phyloP scores from a whole-genome alignment of 2,113 vertebrate species.

The Vireo altiloquus region DNA sequence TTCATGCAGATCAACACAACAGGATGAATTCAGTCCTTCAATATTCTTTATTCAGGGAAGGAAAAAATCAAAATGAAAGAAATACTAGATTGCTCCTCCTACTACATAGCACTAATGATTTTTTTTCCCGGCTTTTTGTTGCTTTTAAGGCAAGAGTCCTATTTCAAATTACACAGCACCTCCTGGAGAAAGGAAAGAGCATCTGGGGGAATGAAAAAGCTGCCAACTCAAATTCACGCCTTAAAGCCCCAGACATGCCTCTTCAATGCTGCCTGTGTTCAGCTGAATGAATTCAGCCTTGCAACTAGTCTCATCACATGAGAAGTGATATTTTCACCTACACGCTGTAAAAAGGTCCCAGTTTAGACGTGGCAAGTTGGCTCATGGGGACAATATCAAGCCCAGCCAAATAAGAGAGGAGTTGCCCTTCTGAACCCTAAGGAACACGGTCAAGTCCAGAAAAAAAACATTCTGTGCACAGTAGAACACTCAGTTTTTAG shows the following conservation, averaged over 20 bases:
- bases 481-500: neutral
- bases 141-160: neutral
- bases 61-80: neutral
- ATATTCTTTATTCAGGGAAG: neutral
- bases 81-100: neutral
- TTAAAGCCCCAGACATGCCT: neutral
- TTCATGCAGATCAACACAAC: slow-evolving; percentile 43
- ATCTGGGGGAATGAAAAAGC: neutral
- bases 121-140: neutral
- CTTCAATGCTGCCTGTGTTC: neutral
- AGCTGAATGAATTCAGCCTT: neutral
- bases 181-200: neutral
- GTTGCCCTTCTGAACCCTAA: neutral
- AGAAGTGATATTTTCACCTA: neutral
- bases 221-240: neutral
- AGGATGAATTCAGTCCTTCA: slow-evolving; percentile 35
- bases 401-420: neutral
- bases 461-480: neutral
- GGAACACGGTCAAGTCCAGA: fast-evolving
- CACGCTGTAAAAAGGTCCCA: neutral
- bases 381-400: neutral
- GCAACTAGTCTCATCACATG: neutral
- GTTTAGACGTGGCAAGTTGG: neutral
- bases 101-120: neutral
- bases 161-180: slow-evolving; percentile 20